Base-by-base conservation (phyloP, 2,888 invertebrate genomes). In the Diaprepes abbreviatus region DNA sequence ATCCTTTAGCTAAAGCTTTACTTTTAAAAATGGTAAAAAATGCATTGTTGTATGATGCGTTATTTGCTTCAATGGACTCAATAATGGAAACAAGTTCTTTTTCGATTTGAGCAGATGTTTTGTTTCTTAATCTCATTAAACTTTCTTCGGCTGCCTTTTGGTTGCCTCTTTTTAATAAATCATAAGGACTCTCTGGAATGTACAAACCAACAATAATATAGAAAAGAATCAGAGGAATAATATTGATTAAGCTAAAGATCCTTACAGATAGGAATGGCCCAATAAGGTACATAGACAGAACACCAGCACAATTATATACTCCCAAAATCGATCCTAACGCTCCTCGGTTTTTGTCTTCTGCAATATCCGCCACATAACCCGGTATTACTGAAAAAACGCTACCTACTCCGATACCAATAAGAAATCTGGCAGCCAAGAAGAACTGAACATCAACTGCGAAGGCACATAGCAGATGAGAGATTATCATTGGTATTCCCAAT, bases 291-390 rank as follows among this genome's bases (percentile, higher is more conserved):
- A 90, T 84, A 55, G 90, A 87, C 5, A 93, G 81, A 78, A 90
- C 89, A 3, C 93, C 93, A 1, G 88, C 0, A 92, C 89, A 57
- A 5, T 64, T 19, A 5, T 69, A 64, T 10, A 73, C 35, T 4
- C 73, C 74, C 52, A 79, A 45, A 4, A 73, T 89, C 0, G 94
- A 69, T 7, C 76, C 75, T 2, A 95, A 84, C 0, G 92, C 89
- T 0, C 95, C 95, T 68, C 96, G 86, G 10, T 90, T 88, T 19
- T 91, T 90, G 64, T 91, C 90, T 86, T 93, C 91, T 3, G 94
- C 89, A 24, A 94, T 92, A 83, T 96, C 96, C 38, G 93, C 93
- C 67, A 94, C 89, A 83, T 95, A 96, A 88, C 94, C 92, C 0
- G 95, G 94, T 0, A 90, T 88, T 0, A 91, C 88, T 0, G 91